Base-by-base conservation (phyloP, 2,797 vertebrate species). In the Serranus cabrilla region DNA sequence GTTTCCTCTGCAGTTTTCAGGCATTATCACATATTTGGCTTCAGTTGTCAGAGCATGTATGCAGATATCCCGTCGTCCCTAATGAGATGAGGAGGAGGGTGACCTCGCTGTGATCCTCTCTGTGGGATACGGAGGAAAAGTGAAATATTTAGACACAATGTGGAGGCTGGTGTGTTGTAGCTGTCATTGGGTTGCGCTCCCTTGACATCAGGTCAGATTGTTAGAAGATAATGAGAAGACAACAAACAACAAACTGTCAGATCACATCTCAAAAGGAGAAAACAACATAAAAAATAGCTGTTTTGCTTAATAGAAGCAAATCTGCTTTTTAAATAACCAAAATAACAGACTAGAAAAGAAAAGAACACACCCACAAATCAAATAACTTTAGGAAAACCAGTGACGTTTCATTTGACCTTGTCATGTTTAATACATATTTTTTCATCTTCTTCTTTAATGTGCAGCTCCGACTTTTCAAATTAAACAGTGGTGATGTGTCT, bases 101-200 rank as follows among this genome's bases (percentile, higher is more conserved):
- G 83, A 70, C 87, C 78, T 66, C 31, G 1, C 23, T 1, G 55
- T n/a, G 80, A 20, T 34, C 42, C 74, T 82, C 83, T 8, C 85
- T 21, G 46, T 11, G 77, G 68, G 82, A 83, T 4, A 4, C 39
- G 0, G 45, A 65, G 66, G 43, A 11, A 42, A 61, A 47, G 7
- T n/a, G 25, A 61, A 17, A 34, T 55, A 58, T 78, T 74, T 65
- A 63, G 65, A 73, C 37, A 23, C 43, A 47, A 13, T 9, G 0
- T 9, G 60, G 62, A 69, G 74, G 63, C 64, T 25, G 65, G 2
- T 9, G 54, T 2, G 61, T 16, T 50, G 58, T 10, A 10, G 76
- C 69, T 64, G 71, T 81, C 68, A 23, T 13, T 3, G 39, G 31
- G 23, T 42, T 25, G 6, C 4, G 1, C 42, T 68, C 39, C 46